Base-by-base conservation (phyloP, 1,140 invertebrate species). In the Eumeta japonica region DNA sequence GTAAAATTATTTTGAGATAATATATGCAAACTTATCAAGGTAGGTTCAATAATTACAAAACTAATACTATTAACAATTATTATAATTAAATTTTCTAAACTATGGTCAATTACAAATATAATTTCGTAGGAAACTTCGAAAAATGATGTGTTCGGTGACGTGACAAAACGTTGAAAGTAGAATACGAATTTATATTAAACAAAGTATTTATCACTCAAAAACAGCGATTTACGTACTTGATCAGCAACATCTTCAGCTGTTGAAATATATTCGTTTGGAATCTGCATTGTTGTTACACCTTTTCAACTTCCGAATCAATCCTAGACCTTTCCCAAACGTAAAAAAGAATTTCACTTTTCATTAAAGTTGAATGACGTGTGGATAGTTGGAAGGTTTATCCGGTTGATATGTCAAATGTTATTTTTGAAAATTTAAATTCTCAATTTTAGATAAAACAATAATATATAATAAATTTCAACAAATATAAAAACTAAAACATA, bases 171-270 rank as follows among this genome's bases (percentile, higher is more conserved):
- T 51, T 37, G 48, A 56, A 66, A 61, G 64, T 62, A 50, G 54
- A 55, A 55, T 48, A 64, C 34, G 36, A 36, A 40, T 37, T 53
- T 55, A 47, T n/a, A n/a, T 43, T 45, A 49, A 46, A 44, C 40
- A 43, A 40, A 16, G 35, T 34, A 40, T n/a, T 20, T 35, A 16
- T 24, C 30, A 24, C 19, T 34, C 12, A 39, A 29, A 24, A 29
- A 33, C 11, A 28, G 10, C 11, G 14, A 45, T 12, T 19, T 59
- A 59, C 48, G 81, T 81, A 96, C 94, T 86, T 94, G 90, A 77
- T 97, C 94, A 39, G 91, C 92, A 55, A 94, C 78, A 76, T 97
- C 93, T 79, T 97, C 93, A 28, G 92, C 92, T 63, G 85, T 90
- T 41, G 90, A 83, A 57, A 96, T 79, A 60, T 93, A 84, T 81